Evolutionary conservation across 30 jellyfish, hydroid and myxozoan genomes (phyloP).

Genomic region (Hydractinia echinata): DNA sequence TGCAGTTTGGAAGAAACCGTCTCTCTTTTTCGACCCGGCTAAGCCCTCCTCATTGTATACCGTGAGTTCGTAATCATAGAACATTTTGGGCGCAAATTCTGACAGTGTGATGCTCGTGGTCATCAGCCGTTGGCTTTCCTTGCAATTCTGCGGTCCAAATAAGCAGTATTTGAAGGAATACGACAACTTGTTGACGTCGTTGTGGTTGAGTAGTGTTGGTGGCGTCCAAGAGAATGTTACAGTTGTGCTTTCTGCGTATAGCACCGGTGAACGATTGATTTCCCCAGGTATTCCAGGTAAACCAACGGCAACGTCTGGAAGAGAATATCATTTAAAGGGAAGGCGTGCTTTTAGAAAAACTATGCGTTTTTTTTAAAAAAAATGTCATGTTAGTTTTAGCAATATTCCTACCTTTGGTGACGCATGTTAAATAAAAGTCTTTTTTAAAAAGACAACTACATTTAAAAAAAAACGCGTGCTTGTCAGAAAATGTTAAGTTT

Average conservation of each 20-base stretch:
- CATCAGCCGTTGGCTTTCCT: background rate
- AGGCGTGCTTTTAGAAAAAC: too few relatives aligned
- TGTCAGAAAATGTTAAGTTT: too few relatives aligned
- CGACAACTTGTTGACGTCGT: background rate
- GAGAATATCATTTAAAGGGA: too few relatives aligned
- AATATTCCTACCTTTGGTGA: too few relatives aligned
- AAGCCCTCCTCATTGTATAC: slow-evolving; percentile 6
- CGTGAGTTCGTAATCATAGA: background rate
- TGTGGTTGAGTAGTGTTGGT: background rate
- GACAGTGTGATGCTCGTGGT: background rate
- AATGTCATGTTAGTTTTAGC: too few relatives aligned
- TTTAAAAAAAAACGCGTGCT: too few relatives aligned
- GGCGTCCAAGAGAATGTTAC: background rate
- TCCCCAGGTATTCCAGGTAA: background rate
- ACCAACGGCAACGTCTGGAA: background rate
- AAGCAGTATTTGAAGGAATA: background rate
- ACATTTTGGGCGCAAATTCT: background rate
- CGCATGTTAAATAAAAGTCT: too few relatives aligned
- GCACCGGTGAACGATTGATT: background rate
- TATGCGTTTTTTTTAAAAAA: too few relatives aligned
- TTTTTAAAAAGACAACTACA: too few relatives aligned
- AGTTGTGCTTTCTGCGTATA: background rate
- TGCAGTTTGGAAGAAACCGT: background rate
- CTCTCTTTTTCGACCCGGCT: background rate
- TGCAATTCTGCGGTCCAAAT: background rate